phyloP scores from a whole-genome alignment of 2,888 invertebrate genomes.

The Caenorhabditis japonica region DNA sequence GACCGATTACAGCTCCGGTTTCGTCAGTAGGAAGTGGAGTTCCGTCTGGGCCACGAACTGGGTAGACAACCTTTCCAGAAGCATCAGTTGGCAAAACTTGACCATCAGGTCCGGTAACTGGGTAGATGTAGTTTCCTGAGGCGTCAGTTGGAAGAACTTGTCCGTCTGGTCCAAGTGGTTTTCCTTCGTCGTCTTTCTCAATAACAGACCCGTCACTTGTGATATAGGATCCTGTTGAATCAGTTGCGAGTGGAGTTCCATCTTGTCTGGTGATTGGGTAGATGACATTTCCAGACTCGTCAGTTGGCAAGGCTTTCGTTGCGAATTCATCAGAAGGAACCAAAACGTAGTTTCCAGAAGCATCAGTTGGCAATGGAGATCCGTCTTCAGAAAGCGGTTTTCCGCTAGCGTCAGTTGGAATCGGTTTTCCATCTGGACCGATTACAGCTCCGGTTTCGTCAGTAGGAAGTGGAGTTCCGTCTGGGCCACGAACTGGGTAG shows the following conservation, averaged over 20 bases:
- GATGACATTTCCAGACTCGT: conserved; percentile 20
- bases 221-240: conserved; percentile 54
- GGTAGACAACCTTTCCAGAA: conserved; percentile 51
- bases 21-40: conserved; percentile 61
- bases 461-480: no score
- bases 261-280: conserved; percentile 33
- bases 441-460: no score
- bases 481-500: no score
- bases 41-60: conserved; percentile 65
- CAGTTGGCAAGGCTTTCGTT: conserved; percentile 40
- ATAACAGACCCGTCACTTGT: conserved; percentile 11
- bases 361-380: conserved; percentile 39
- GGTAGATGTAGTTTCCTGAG: neutral
- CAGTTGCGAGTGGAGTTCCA: conserved; percentile 50
- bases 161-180: conserved; percentile 17
- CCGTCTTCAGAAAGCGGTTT: no score
- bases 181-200: no score
- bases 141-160: conserved; percentile 47
- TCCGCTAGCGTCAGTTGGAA: no score
- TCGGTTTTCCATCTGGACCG: no score
- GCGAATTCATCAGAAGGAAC: conserved; percentile 24
- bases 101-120: conserved; percentile 28
- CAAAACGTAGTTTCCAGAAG: conserved; percentile 15
- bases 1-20: conserved; percentile 41
- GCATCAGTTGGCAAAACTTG: conserved; percentile 29